Evolutionary conservation across 2,888 invertebrate genomes (phyloP), one percentile per base, ranked within the genome.

Genomic region (Luffia ferchaultella): DNA sequence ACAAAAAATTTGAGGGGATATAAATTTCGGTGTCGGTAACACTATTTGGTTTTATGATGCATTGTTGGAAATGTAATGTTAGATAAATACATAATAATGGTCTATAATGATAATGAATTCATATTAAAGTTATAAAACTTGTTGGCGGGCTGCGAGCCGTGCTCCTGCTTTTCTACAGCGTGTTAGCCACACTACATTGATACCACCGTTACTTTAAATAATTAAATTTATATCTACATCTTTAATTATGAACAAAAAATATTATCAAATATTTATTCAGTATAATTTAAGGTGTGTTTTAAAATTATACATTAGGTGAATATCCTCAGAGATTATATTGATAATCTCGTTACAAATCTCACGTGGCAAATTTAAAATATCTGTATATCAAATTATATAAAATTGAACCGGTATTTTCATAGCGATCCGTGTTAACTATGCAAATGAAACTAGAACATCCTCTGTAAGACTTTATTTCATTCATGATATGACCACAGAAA

Each of bases 41-140:
- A 30, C 30, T 30, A 30, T 3, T 30, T 7, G 30, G 30, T 12
- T 12, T 7, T 30, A 7, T 30, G 12, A 7, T 3, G 30, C 30
- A 12, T 12, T 30, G 67, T 65, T 66, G 59, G 66, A 70, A 42
- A 30, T 20, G 45, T 50, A 50, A 50, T 50, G 46, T 42, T 17
- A 40, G 46, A 50, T 50, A 50, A 50, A 46, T 50, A 68, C 64
- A 63, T 69, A 68, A 73, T 74, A 64, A 71, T 68, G 60, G 64
- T 65, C 62, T 66, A 65, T 61, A 62, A 63, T 69, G 64, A 61
- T 65, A 67, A 67, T 64, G 58, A 63, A 63, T 62, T 57, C 58
- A 60, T 64, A 62, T 65, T 66, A 60, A 60, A 60, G 58, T 58
- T 52, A 54, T 56, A 58, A 57, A 59, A 55, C 53, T 9, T 16